Evolutionary conservation across 1,140 invertebrate species (phyloP).

Genomic region (Copidosoma floridanum): DNA sequence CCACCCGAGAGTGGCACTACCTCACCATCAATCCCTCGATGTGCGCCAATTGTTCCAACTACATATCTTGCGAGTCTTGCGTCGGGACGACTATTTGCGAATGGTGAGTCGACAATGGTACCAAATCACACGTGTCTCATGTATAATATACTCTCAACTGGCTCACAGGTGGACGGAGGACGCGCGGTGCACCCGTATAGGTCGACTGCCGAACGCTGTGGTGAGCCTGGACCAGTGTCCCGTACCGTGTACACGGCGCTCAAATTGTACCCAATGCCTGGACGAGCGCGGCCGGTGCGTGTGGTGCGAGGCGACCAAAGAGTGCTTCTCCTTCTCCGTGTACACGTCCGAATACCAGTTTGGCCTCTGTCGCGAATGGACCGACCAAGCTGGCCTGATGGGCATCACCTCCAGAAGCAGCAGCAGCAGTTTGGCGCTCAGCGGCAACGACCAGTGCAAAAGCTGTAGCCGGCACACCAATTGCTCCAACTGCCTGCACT

Average conservation of each 20-base stretch:
- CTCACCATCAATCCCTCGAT: conserved; percentile 75
- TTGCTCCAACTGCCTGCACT: conserved; percentile 77
- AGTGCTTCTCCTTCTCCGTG: conserved; percentile 92
- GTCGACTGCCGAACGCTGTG: conserved; percentile 68
- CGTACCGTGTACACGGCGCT: conserved; percentile 70
- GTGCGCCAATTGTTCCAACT: conserved; percentile 85
- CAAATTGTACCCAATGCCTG: conserved; percentile 78
- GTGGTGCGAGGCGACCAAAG: conserved; percentile 88
- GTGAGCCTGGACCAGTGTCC: conserved; percentile 68
- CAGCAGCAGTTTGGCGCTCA: conserved; percentile 40
- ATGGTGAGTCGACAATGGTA: too few species aligned
- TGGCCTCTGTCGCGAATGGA: conserved; percentile 88
- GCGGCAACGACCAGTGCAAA: conserved; percentile 69
- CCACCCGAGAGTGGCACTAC: conserved; percentile 69
- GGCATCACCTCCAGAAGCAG: conserved; percentile 49
- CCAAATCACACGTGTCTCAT: too few species aligned
- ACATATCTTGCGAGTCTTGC: conserved; percentile 81
- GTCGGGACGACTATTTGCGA: conserved; percentile 74
- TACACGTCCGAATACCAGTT: conserved; percentile 93
- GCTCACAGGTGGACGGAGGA: conserved; percentile 71
- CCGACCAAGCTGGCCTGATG: conserved; percentile 70
- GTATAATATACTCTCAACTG: too few species aligned
- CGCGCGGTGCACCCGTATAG: conserved; percentile 76
- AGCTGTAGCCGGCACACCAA: conserved; percentile 75
- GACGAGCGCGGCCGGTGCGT: conserved; percentile 85